Evolutionary conservation across 2,888 invertebrate species (phyloP).

Genomic region (Spilarctia lutea): DNA sequence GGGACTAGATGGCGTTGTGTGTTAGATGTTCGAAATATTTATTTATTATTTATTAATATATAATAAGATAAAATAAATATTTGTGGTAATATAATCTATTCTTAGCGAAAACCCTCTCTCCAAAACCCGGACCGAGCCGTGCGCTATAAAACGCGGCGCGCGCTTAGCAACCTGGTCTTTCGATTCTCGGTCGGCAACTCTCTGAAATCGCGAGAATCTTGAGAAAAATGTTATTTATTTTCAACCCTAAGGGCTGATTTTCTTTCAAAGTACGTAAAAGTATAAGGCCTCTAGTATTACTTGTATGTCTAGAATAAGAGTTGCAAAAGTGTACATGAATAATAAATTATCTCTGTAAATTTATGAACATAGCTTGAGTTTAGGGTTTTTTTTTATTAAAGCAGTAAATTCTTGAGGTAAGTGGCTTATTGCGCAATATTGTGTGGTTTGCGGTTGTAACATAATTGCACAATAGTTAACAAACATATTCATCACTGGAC

Average conservation of each 20-base stretch:
- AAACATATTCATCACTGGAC: not conserved
- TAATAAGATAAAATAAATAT: too few relatives aligned
- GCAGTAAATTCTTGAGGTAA: constrained; percentile 28
- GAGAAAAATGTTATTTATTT: not conserved
- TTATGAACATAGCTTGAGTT: constrained; percentile 34
- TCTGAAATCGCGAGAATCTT: not conserved
- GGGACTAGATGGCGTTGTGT: too few relatives aligned
- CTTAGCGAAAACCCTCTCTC: too few relatives aligned
- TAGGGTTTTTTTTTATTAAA: constrained; percentile 32
- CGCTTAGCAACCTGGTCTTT: too few relatives aligned
- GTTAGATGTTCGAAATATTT: too few relatives aligned
- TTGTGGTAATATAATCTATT: too few relatives aligned
- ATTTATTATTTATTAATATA: too few relatives aligned
- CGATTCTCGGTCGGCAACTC: too few relatives aligned
- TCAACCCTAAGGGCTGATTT: not conserved
- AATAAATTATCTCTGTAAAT: constrained; percentile 36
- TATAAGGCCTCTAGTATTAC: constrained; percentile 13
- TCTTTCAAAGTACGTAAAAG: not conserved
- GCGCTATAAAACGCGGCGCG: too few relatives aligned
- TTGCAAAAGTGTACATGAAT: constrained; percentile 20
- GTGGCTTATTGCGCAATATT: constrained; percentile 15
- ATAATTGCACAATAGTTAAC: constrained; percentile 16
- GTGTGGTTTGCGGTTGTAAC: constrained; percentile 15
- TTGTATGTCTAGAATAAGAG: constrained; percentile 7
- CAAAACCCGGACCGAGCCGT: too few relatives aligned